Evolutionary conservation across 2,888 invertebrate species (phyloP).

Genomic region (Drosophila birchii): DNA sequence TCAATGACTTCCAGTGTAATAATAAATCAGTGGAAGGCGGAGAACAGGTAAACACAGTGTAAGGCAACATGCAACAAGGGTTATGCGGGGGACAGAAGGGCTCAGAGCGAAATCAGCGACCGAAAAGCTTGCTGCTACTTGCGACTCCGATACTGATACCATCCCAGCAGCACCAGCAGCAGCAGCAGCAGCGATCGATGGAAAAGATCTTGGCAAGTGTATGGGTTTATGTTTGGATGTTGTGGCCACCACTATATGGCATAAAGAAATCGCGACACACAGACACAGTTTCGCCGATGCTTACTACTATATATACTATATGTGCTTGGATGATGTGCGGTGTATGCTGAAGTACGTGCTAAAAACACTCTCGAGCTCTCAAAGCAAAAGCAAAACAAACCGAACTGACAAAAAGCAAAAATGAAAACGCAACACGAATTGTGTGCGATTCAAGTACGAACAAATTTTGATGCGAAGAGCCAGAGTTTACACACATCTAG

Average conservation of each 20-base stretch:
- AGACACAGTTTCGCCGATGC: slow-evolving; percentile 45
- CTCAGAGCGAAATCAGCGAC: slow-evolving; percentile 35
- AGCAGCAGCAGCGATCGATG: slow-evolving; percentile 8
- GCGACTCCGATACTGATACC: slow-evolving; percentile 22
- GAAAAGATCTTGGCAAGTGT: slow-evolving; percentile 30
- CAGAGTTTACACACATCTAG: background rate
- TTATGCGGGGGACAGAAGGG: background rate
- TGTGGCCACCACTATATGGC: slow-evolving; percentile 27
- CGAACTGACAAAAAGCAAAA: slow-evolving; percentile 21
- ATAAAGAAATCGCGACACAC: slow-evolving; percentile 56
- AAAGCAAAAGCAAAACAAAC: slow-evolving; percentile 29
- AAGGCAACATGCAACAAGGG: slow-evolving; percentile 43
- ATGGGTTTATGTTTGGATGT: slow-evolving; percentile 12
- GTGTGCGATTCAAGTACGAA: slow-evolving; percentile 39
- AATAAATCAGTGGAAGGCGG: slow-evolving; percentile 58
- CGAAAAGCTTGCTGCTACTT: slow-evolving; percentile 37
- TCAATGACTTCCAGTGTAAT: slow-evolving; percentile 77
- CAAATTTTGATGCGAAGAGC: slow-evolving; percentile 15
- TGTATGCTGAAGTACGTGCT: slow-evolving; percentile 34
- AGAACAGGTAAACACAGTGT: slow-evolving; percentile 30
- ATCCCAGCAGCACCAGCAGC: slow-evolving; percentile 10
- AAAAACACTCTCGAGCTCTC: slow-evolving; percentile 23
- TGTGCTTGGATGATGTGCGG: background rate
- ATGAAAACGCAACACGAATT: slow-evolving; percentile 35
- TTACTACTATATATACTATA: background rate